A percentile compares a stretch with the other conserved stretches of the same genome.
Evolutionary conservation across 2,113 vertebrate species (phyloP).

Genomic region (Syrmaticus mikado): DNA sequence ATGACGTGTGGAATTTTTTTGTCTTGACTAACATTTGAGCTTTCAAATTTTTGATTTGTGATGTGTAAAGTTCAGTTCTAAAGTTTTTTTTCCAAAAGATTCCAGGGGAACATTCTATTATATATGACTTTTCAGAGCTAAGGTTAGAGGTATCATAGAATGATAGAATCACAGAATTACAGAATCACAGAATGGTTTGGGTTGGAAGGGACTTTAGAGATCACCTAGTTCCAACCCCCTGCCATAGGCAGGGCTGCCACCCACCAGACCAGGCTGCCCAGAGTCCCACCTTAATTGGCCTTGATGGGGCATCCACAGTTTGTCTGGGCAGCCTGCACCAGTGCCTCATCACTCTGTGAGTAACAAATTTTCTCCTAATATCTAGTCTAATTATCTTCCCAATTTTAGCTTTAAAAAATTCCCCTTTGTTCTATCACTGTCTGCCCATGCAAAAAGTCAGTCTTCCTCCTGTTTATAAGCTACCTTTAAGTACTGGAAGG

Average conservation of each 20-base stretch:
- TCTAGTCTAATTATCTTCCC: neutral
- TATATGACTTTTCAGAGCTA: slow-evolving; percentile 9
- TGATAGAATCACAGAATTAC: neutral
- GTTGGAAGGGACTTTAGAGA: neutral
- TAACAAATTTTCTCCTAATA: neutral
- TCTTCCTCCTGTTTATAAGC: no score
- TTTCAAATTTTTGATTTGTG: slow-evolving; percentile 43
- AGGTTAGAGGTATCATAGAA: neutral
- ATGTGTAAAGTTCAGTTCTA: slow-evolving; percentile 10
- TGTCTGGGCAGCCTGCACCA: neutral
- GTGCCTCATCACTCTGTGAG: neutral
- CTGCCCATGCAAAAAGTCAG: no score
- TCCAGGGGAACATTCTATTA: neutral
- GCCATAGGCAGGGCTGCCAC: neutral
- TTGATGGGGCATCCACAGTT: neutral
- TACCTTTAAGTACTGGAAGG: no score
- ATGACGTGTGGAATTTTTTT: neutral
- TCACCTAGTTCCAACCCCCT: neutral
- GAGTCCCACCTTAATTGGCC: neutral
- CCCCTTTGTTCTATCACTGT: no score
- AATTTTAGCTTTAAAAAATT: no score
- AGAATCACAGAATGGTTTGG: neutral
- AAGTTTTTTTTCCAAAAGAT: slow-evolving; percentile 23
- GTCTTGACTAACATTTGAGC: slow-evolving; percentile 11
- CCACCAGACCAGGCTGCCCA: neutral